Base-by-base conservation (phyloP, 2,797 vertebrate species). In the Arvicola amphibius region DNA sequence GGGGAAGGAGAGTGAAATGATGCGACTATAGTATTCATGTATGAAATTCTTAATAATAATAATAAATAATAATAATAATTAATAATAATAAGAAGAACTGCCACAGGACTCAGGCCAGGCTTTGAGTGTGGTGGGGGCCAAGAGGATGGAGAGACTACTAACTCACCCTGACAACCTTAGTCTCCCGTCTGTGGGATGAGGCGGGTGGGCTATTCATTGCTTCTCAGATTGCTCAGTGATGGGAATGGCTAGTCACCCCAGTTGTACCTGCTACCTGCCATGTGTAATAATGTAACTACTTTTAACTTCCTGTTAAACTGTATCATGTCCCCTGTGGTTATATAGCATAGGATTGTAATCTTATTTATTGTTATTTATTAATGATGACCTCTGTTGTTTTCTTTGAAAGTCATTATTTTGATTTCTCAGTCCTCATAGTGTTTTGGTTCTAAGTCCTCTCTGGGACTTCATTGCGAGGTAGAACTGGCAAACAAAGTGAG, bases 381-480 rank as follows among this genome's bases (percentile, higher is more conserved):
- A n/a, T 77, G 59, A 32, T 8, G 67, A 74, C 78, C 21, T 46
- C 16, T 77, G 63, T 79, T 73, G 56, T 78, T 65, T 73, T 63
- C 89, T 89, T 88, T 92, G 71, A 88, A 90, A 69, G 37, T 56
- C 53, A 2, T 37, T 53, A 46, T 71, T 90, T 90, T 76, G 56
- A 14, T 34, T n/a, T 34, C 23, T 67, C 71, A 2, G 10, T 77
- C 46, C 88, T 94, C 46, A 37, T 63, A 71, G 73, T 84, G 61
- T 77, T n/a, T 69, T 88, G 37, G 67, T 80, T 92, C 81, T 83
- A 90, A 51, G 14, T 14, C n/a, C 78, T 51, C 79, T 91, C 56
- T 76, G 67, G 84, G 84, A 59, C 40, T 94, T 94, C 61, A 56
- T 40, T 25, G 59, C 16, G n/a, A 74, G 34, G 11, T 63, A 53